Conservation (phyloP, 2,888 invertebrate genomes). For the Cordilura impudica region DNA sequence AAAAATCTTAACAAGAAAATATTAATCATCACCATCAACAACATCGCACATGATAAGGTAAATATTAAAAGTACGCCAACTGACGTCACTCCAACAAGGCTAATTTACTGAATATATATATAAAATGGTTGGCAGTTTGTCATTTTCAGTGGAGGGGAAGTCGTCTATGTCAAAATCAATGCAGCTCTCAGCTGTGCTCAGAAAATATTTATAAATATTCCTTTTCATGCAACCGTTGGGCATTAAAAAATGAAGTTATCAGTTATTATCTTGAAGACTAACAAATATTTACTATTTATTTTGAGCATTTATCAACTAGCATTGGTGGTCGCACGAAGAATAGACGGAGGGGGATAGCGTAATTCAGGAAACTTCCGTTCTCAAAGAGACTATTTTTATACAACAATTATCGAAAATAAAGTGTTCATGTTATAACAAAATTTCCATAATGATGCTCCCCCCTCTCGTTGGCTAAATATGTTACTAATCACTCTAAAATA, state of each 20-base stretch:
- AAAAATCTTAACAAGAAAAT: background rate
- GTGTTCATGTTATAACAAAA: too few species aligned
- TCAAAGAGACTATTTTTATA: too few species aligned
- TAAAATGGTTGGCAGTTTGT: background rate
- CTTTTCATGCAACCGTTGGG: constrained; percentile 10
- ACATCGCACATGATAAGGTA: constrained; percentile 7
- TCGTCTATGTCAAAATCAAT: constrained; percentile 32
- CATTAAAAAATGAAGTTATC: constrained; percentile 32
- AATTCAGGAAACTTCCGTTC: too few species aligned
- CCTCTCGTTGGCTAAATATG: too few species aligned
- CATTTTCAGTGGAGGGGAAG: background rate
- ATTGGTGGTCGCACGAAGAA: too few species aligned
- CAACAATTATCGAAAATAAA: too few species aligned
- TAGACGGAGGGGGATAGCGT: too few species aligned
- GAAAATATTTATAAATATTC: constrained; percentile 34
- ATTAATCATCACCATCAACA: constrained; percentile 28
- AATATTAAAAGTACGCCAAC: constrained; percentile 5
- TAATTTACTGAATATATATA: background rate
- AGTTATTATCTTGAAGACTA: constrained; percentile 41
- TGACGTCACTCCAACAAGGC: constrained; percentile 23
- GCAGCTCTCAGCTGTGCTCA: constrained; percentile 31
- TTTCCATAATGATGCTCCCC: too few species aligned
- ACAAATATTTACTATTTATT: background rate
- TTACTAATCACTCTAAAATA: too few species aligned
- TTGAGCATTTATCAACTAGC: background rate